phyloP scores from a whole-genome alignment of 2,113 vertebrate species.

The Pollachius pollachius region DNA sequence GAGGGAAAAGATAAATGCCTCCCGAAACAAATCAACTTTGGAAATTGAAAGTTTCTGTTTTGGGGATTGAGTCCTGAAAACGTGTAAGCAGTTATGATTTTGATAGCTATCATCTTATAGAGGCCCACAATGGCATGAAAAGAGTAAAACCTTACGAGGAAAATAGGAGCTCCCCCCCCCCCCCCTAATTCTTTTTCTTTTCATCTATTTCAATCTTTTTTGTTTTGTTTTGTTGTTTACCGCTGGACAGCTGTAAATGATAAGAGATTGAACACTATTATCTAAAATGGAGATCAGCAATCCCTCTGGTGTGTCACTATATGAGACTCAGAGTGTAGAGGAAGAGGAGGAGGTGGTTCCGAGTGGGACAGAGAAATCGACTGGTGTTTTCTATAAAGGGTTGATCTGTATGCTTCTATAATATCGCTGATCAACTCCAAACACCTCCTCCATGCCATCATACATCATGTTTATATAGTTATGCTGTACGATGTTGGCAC shows the following conservation, averaged over 20 bases:
- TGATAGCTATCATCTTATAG: conserved; percentile 62
- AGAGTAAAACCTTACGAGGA: conserved; percentile 43
- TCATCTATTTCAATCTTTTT: conserved; percentile 68
- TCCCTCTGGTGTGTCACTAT: conserved; percentile 71
- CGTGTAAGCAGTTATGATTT: conserved; percentile 71
- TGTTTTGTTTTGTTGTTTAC: conserved; percentile 77
- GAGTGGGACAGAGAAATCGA: too few relatives aligned
- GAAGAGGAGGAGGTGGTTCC: conserved; percentile 25
- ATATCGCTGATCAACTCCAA: too few relatives aligned
- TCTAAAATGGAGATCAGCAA: conserved; percentile 79
- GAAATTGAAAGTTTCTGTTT: conserved; percentile 66
- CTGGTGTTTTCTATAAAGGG: too few relatives aligned
- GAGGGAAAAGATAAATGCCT: conserved; percentile 53
- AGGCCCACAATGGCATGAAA: conserved; percentile 30
- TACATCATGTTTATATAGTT: too few relatives aligned
- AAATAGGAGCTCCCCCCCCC: neutral
- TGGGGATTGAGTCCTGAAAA: conserved; percentile 54
- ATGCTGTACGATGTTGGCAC: too few relatives aligned
- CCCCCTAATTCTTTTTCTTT: conserved; percentile 12
- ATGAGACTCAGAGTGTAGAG: conserved; percentile 40
- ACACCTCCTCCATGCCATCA: too few relatives aligned
- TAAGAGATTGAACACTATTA: conserved; percentile 74
- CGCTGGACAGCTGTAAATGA: conserved; percentile 77
- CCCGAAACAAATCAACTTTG: conserved; percentile 70
- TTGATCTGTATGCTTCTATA: too few relatives aligned